phyloP scores from a whole-genome alignment of 2,113 vertebrate species.

The Hyperoodon ampullatus region DNA sequence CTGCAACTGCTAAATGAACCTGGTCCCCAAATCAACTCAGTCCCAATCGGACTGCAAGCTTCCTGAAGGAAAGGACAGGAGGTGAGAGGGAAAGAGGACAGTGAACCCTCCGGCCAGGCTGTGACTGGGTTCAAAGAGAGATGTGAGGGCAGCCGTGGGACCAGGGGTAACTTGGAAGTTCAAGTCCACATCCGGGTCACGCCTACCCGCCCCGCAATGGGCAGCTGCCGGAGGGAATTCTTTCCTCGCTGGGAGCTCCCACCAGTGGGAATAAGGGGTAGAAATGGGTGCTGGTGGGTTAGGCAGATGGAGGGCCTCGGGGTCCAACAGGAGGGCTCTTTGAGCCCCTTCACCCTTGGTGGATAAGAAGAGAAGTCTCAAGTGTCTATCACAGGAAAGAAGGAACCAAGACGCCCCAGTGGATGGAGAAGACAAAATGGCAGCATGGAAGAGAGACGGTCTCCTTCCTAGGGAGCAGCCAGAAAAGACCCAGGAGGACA shows the following conservation, averaged over 20 bases:
- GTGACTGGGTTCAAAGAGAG: slow-evolving; percentile 61
- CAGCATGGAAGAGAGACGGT: neutral
- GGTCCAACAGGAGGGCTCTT: accelerated
- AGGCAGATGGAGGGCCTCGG: neutral
- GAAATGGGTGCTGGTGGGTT: accelerated
- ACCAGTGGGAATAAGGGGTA: neutral
- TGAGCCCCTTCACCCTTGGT: neutral
- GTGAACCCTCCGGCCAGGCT: accelerated
- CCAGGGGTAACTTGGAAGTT: slow-evolving; percentile 49
- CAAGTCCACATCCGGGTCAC: slow-evolving; percentile 54
- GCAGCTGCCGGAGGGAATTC: slow-evolving; percentile 25
- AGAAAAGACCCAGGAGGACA: neutral
- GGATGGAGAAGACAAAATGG: neutral
- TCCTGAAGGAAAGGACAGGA: neutral
- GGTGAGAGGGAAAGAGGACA: accelerated
- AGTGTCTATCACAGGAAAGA: no score
- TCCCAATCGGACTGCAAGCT: slow-evolving; percentile 25
- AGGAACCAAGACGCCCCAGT: neutral
- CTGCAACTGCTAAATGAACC: neutral
- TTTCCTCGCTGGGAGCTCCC: no score
- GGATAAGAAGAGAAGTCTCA: neutral
- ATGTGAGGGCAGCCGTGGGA: neutral
- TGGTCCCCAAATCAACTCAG: neutral
- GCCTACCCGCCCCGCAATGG: accelerated
- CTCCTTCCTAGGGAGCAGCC: neutral